phyloP scores from a whole-genome alignment of 2,113 vertebrate species.

The Cavia aperea region DNA sequence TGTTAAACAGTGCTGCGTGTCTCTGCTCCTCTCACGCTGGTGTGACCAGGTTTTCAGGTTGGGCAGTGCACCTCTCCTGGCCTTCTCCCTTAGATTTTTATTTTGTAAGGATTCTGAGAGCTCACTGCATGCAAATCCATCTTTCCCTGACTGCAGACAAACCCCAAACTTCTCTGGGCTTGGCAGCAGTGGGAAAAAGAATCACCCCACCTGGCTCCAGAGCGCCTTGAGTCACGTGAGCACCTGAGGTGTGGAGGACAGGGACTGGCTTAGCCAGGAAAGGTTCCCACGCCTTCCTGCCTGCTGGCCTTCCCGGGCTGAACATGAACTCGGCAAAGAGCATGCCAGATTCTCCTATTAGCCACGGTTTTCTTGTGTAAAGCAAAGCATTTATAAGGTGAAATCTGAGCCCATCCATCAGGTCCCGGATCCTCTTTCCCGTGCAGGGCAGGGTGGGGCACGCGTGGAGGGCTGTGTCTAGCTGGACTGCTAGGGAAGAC shows the following conservation, averaged over 20 bases:
- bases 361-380: background rate
- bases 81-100: background rate
- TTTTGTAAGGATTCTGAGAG: background rate
- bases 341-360: background rate
- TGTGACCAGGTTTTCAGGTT: fast-evolving
- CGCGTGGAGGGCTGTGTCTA: background rate
- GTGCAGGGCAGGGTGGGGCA: fast-evolving
- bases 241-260: fast-evolving
- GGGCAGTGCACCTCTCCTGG: fast-evolving
- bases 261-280: fast-evolving
- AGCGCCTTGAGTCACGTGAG: fast-evolving
- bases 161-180: background rate
- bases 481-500: background rate
- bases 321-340: background rate
- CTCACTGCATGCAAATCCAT: background rate
- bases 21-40: fast-evolving
- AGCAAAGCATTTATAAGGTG: background rate
- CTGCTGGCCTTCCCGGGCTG: too few species aligned
- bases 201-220: background rate
- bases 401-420: background rate
- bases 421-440: background rate
- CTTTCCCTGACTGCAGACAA: background rate
- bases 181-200: background rate
- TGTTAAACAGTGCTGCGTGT: fast-evolving
- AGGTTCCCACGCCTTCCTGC: fast-evolving